Conservation (phyloP, 2,888 invertebrate genomes). For the Arctia plantaginis region DNA sequence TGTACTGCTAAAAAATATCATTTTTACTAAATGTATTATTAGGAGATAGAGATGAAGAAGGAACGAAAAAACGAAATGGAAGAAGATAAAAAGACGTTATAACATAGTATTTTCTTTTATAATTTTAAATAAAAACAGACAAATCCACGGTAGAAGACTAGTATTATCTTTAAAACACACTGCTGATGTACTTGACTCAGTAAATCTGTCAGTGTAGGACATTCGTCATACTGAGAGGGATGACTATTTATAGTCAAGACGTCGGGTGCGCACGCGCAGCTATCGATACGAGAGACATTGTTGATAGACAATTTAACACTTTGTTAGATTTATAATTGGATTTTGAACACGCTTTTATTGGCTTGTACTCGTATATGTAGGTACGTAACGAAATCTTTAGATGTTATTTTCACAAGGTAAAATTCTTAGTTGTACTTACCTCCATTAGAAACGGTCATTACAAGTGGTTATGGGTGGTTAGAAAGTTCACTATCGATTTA, state of each 20-base stretch:
- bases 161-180: not conserved
- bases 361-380: no score
- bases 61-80: no score
- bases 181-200: conserved; percentile 9
- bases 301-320: not conserved
- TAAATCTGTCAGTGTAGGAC: conserved; percentile 49
- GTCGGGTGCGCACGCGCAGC: conserved; percentile 7
- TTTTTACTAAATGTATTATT: no score
- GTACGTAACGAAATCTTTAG: no score
- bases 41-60: no score
- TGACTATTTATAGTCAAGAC: conserved; percentile 31
- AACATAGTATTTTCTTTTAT: not conserved
- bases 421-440: no score
- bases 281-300: not conserved
- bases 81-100: no score
- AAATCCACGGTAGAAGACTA: not conserved
- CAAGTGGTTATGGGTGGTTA: no score
- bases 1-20: no score
- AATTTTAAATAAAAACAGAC: not conserved
- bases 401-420: no score
- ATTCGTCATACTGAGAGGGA: conserved; percentile 40
- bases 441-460: no score
- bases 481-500: no score
- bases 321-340: not conserved
- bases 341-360: not conserved